phyloP scores from a whole-genome alignment of 2,888 invertebrate species.

The Proisotoma minuta region DNA sequence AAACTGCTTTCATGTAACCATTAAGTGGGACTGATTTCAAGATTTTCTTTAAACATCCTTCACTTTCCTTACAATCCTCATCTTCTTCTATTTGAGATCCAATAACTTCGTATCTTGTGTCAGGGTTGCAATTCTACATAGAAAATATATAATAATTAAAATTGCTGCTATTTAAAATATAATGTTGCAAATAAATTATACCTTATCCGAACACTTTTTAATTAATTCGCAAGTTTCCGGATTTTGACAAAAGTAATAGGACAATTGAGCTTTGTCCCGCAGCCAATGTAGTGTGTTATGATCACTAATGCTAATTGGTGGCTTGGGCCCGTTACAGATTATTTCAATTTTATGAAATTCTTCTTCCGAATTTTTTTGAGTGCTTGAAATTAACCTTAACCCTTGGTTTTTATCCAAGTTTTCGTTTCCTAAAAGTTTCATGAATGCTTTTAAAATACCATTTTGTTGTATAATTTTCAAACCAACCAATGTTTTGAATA shows the following conservation, averaged over 20 bases:
- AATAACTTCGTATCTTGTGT: slow-evolving; percentile 7
- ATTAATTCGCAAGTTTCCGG: slow-evolving; percentile 31
- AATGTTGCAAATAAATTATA: neutral
- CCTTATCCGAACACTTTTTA: slow-evolving; percentile 29
- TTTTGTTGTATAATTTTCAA: no score
- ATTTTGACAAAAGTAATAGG: slow-evolving; percentile 30
- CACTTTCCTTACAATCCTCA: slow-evolving; percentile 6
- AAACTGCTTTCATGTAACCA: slow-evolving; percentile 33
- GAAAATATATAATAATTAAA: neutral
- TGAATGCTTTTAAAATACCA: no score
- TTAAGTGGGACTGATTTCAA: slow-evolving; percentile 26
- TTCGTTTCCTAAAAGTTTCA: no score
- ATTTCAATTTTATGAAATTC: neutral
- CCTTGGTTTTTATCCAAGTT: neutral
- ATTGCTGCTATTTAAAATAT: neutral
- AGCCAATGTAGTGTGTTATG: no score
- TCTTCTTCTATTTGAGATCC: neutral
- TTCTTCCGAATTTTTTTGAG: no score
- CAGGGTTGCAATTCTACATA: slow-evolving; percentile 29
- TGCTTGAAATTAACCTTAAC: neutral
- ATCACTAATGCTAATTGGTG: no score
- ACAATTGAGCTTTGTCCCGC: slow-evolving; percentile 16
- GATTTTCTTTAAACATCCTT: slow-evolving; percentile 21
- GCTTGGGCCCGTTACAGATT: neutral
- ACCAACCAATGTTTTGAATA: no score